phyloP scores from a whole-genome alignment of 2,113 vertebrate genomes.

The Madoqua kirkii region DNA sequence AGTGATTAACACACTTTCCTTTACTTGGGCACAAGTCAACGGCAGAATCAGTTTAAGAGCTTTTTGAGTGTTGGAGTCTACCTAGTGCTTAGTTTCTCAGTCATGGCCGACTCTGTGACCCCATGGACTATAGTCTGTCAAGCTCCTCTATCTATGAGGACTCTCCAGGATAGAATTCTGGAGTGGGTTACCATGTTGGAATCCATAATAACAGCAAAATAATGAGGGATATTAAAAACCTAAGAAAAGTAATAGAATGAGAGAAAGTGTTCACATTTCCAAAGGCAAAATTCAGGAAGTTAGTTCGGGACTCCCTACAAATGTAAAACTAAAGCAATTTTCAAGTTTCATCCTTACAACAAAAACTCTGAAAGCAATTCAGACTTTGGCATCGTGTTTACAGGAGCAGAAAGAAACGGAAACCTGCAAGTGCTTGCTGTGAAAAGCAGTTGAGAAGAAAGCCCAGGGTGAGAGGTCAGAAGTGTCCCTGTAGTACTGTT shows the following conservation, averaged over 20 bases:
- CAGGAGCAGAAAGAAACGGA: background rate
- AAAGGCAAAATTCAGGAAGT: background rate
- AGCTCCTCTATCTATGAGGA: background rate
- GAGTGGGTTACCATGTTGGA: background rate
- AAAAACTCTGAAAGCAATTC: background rate
- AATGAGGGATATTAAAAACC: background rate
- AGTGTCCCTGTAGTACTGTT: background rate
- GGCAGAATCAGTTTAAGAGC: background rate
- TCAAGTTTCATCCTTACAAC: background rate
- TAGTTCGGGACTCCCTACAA: background rate
- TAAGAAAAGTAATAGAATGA: background rate
- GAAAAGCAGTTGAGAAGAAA: background rate
- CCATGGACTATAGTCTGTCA: background rate
- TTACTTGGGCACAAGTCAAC: background rate
- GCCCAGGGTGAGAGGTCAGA: background rate
- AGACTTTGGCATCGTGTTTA: background rate
- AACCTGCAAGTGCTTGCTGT: background rate
- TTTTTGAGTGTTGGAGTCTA: background rate
- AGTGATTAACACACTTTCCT: background rate
- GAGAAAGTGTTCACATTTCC: background rate
- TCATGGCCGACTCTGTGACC: background rate
- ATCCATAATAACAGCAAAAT: background rate
- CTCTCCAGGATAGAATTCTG: background rate
- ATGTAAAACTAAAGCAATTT: background rate
- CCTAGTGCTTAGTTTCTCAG: background rate